These are phyloP conservation scores for Archocentrus centrarchus DNA, from an alignment of 2,113 vertebrate species.

Conservation along the genomic window DNA sequence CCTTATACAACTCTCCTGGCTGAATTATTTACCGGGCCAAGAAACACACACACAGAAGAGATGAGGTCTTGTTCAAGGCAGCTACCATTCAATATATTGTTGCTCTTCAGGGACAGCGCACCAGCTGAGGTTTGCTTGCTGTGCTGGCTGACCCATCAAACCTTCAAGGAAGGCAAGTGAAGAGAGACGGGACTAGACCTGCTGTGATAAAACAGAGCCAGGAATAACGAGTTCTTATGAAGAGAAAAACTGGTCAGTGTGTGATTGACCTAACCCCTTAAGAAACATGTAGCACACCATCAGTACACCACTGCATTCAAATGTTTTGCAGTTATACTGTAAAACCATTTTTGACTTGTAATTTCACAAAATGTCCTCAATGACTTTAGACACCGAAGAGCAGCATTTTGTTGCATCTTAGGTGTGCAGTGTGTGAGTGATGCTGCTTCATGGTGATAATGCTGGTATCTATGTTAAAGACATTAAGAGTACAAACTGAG, in stretches of 20 bases:
- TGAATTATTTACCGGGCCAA: slow-evolving; percentile 73
- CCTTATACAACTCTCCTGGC: slow-evolving; percentile 44
- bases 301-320: neutral
- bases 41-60: slow-evolving; percentile 22
- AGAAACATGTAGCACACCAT: neutral
- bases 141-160: slow-evolving; percentile 56
- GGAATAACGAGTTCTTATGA: slow-evolving; percentile 24
- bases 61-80: slow-evolving; percentile 51
- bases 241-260: neutral
- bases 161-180: slow-evolving; percentile 13
- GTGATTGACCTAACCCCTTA: neutral
- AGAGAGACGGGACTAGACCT: neutral
- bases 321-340: neutral
- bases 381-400: neutral
- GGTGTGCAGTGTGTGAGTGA: neutral
- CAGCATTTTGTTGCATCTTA: neutral
- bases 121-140: slow-evolving; percentile 38
- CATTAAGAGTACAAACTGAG: slow-evolving; percentile 21
- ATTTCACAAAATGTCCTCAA: neutral
- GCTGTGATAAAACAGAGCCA: slow-evolving; percentile 35
- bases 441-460: neutral
- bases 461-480: slow-evolving; percentile 1
- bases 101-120: slow-evolving; percentile 44
- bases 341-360: neutral
- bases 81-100: slow-evolving; percentile 40